Evolutionary conservation across 2,113 vertebrate species (phyloP), one percentile per base, ranked within the genome.

Genomic region (Mustela lutreola): DNA sequence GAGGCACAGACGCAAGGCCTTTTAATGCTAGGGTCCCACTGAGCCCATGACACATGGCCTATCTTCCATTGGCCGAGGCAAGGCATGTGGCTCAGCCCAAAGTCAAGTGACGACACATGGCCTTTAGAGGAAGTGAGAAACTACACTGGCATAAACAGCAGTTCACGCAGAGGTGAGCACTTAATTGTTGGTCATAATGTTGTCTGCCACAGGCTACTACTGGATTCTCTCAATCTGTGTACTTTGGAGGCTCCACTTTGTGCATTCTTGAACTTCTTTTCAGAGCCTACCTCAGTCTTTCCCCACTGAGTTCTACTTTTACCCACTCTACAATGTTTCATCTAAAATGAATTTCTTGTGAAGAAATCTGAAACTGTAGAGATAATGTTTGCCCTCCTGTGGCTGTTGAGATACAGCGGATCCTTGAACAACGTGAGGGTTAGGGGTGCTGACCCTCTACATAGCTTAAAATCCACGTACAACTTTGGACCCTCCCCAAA

Each of bases 171-270:
- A 31, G 26, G 62, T 7, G 53, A 79, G 45, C 42, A 56, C 7
- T 1, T 9, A 56, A 7, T 2, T 9, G 62, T 33, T 45, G 50
- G 5, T 26, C 7, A 1, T n/a, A 2, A 21, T n/a, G 73, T 22
- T 39, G 11, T 50, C 75, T 10, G 2, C 50, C 22, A 6, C 2
- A 22, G 33, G 42, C n/a, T 10, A 50, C 58, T 60, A 11, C 7
- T 28, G 45, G 76, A 7, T n/a, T 56, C 12, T 48, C 45, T 39
- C 67, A 19, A 11, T 22, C 33, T 21, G 4, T 28, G 11, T 58
- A 48, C 71, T 15, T n/a, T 36, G 16, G 78, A 86, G 70, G 39
- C 24, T 8, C 70, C 36, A 22, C 82, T 62, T 79, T 45, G 19
- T 45, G 42, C 5, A 33, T 4, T 31, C 28, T 14, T 33, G 16